Percentiles rank a stretch among this genome's conserved stretches.
Evolutionary conservation across 2,888 invertebrate genomes (phyloP).

Genomic region (Beris morrisii): DNA sequence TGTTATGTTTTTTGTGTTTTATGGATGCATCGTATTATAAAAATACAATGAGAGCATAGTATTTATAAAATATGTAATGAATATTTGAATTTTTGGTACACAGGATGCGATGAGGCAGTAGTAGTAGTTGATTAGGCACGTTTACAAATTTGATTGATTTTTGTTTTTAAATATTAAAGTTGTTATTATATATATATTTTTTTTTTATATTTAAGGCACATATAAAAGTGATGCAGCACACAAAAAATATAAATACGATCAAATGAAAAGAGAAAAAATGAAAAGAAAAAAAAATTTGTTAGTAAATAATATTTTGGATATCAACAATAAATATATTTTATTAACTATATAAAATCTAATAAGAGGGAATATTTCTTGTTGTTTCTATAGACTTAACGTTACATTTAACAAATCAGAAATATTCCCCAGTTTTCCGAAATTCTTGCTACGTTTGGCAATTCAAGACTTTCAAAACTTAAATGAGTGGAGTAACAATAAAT

Average conservation of each 20-base stretch:
- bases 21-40: conserved; percentile 26
- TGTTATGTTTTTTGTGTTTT: conserved; percentile 30
- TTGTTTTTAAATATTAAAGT: conserved; percentile 2
- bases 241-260: conserved; percentile 27
- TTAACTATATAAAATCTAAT: background rate
- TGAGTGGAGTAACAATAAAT: too few species aligned
- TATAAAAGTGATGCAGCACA: conserved; percentile 28
- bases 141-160: background rate
- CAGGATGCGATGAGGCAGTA: conserved; percentile 23
- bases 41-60: conserved; percentile 23
- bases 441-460: too few species aligned
- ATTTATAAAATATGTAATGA: conserved; percentile 7
- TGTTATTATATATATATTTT: background rate
- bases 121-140: background rate
- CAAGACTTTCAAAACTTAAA: too few species aligned
- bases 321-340: conserved; percentile 1
- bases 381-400: too few species aligned
- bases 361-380: too few species aligned
- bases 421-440: too few species aligned
- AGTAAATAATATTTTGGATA: conserved; percentile 5
- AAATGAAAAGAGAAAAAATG: conserved; percentile 27
- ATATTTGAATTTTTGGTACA: conserved; percentile 15
- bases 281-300: conserved; percentile 24
- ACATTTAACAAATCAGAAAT: too few species aligned
- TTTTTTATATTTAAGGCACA: conserved; percentile 14